Percentiles rank a stretch among this genome's conserved stretches.
phyloP scores from a whole-genome alignment of 2,888 invertebrate species.

The Nemapogon koenigi region DNA sequence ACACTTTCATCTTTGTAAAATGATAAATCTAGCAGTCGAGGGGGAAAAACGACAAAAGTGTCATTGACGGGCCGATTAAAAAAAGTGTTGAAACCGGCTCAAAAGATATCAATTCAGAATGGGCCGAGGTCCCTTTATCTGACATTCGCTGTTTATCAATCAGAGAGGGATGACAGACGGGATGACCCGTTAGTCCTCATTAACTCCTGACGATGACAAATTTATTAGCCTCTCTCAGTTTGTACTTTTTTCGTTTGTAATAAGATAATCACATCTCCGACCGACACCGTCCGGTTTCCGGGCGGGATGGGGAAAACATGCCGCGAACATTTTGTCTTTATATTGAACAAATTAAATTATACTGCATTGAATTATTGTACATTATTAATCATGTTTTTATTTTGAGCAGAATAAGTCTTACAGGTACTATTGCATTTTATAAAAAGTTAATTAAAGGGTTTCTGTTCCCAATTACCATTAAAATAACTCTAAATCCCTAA shows the following conservation, averaged over 20 bases:
- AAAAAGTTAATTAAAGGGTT: no score
- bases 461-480: no score
- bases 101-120: constrained; percentile 20
- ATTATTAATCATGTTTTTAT: no score
- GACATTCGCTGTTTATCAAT: constrained; percentile 12
- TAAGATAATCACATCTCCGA: constrained; percentile 12
- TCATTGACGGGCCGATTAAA: constrained; percentile 17
- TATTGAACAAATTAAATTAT: no score
- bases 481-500: no score
- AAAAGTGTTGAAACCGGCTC: constrained; percentile 30
- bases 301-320: constrained; percentile 3
- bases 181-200: constrained; percentile 10
- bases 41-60: neutral
- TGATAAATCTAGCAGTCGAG: constrained; percentile 26
- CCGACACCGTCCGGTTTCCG: constrained; percentile 8
- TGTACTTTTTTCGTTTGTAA: constrained; percentile 14
- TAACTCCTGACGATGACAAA: constrained; percentile 24
- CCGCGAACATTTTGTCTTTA: constrained; percentile 1
- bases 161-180: constrained; percentile 8
- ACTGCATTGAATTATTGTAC: no score
- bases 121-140: constrained; percentile 9
- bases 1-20: constrained; percentile 40
- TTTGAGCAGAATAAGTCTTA: no score
- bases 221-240: constrained; percentile 22
- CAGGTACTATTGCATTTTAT: no score